Evolutionary conservation across 2,888 invertebrate genomes (phyloP), one percentile per base, ranked within the genome.

Genomic region (Drosophila merina): DNA sequence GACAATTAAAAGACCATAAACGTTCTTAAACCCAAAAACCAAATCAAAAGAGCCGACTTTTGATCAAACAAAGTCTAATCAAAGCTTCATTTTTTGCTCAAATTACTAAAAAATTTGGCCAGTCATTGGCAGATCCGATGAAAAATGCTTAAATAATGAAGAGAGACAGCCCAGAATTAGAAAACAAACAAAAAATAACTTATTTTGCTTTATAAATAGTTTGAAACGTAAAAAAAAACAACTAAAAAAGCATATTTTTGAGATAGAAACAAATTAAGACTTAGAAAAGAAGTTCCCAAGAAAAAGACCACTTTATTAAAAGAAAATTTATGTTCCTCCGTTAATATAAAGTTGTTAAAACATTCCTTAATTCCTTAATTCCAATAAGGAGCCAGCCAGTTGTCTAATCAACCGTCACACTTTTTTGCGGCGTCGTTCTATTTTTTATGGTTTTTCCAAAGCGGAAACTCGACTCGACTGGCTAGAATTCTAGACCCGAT

Each of bases 1-100:
- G 45, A 52, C 63, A 52, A 67, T 64, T 64, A 67, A 45, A 38
- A 67, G 14, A 38, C 63, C 68, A 64, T 64, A 67, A 64, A 64
- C 36, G 55, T 31, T 52, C 31, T 45, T 51, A n/a, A 28, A 42
- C n/a, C 38, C 33, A 25, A 12, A 12, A 57, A 54, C 10, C 5
- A 33, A 51, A 50, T 51, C 51, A 20, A 38, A 52, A 38, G 40
- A 31, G 8, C 67, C 67, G 68, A 14, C 6, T 38, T 38, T 28
- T 25, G 62, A 64, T 64, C 44, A 63, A 63, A 63, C 64, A 50
- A 63, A 50, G 64, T 64, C 64, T 63, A 63, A 50, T 49, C 62
- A 64, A 44, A 64, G 4, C 20, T 20, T 42, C 0, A 44, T 47
- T 56, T 42, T 30, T 8, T 30, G 31, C 59, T 59, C 59, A 47